Conservation (phyloP, 2,113 vertebrate species). For the Notothenia coriiceps region DNA sequence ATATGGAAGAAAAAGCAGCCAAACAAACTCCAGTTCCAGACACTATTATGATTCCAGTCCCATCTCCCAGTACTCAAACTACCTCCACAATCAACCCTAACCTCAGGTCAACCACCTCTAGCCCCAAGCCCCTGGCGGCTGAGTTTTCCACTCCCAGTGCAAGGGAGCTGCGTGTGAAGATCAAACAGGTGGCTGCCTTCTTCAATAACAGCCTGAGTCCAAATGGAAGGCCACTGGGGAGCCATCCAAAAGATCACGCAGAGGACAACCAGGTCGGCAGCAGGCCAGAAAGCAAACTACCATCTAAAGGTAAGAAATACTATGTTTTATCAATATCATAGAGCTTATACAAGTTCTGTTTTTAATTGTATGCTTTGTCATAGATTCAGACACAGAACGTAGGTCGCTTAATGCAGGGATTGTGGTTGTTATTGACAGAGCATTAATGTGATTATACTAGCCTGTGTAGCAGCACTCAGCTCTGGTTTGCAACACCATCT, state of each 20-base stretch:
- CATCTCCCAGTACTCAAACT: slow-evolving; percentile 9
- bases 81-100: slow-evolving; percentile 38
- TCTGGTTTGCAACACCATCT: not conserved
- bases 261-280: slow-evolving; percentile 34
- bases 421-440: slow-evolving; percentile 15
- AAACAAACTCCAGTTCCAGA: slow-evolving; percentile 7
- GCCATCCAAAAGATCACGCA: slow-evolving; percentile 14
- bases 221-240: slow-evolving; percentile 24
- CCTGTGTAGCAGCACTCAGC: not conserved
- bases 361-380: not conserved
- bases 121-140: not conserved
- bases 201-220: slow-evolving; percentile 54
- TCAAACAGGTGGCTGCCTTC: slow-evolving; percentile 77
- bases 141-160: slow-evolving; percentile 63
- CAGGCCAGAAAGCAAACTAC: slow-evolving; percentile 20
- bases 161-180: slow-evolving; percentile 77
- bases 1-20: slow-evolving; percentile 17
- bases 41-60: not conserved
- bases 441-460: not conserved
- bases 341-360: not conserved
- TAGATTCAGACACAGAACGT: not conserved
- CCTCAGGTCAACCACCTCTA: slow-evolving; percentile 37
- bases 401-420: not conserved
- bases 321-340: not conserved
- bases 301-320: slow-evolving; percentile 65